Evolutionary conservation across 2,888 invertebrate species (phyloP), one percentile per base, ranked within the genome.

Genomic region (Saturnia pavonia): DNA sequence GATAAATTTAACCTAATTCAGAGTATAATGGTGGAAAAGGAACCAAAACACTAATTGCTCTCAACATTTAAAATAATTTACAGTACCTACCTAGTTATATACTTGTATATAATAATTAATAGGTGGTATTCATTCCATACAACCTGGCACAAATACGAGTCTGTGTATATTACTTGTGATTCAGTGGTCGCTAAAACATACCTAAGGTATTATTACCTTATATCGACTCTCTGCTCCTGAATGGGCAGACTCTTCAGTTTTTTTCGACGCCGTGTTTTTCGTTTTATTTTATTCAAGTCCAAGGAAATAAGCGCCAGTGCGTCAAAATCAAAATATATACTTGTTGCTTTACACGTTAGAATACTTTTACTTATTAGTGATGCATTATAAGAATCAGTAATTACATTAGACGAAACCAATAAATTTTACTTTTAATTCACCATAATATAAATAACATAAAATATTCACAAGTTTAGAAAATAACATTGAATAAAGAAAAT

Each of bases 211-310:
- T n/a, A n/a, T n/a, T n/a, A 91, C 91, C 85, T 89, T 91, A 76
- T 81, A 88, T 75, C 87, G 82, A 75, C 75, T 87, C 72, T 88
- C 86, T 80, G 85, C 82, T 79, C 88, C 88, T 81, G 80, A 77
- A 77, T 83, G 84, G 78, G 82, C 79, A 83, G 85, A 80, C 74
- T 87, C 88, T 78, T 88, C 86, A 73, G 78, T 77, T 84, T 86
- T 89, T 84, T 87, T 88, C 81, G 89, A 88, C 86, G 89, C 90
- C 89, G 90, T 88, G 87, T 82, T 89, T 88, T 87, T 76, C 75
- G 79, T 74, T 80, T 85, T 77, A 75, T 78, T 76, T 78, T 78
- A 67, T 73, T 74, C 71, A 73, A 75, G 77, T 75, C 77, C 70
- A 74, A 74, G 72, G 67, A 81, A 79, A 74, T 75, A 74, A 77